A percentile compares a stretch with the other conserved stretches of the same genome.
Conservation (phyloP, 2,113 vertebrate species). For the Cyrtonyx montezumae region DNA sequence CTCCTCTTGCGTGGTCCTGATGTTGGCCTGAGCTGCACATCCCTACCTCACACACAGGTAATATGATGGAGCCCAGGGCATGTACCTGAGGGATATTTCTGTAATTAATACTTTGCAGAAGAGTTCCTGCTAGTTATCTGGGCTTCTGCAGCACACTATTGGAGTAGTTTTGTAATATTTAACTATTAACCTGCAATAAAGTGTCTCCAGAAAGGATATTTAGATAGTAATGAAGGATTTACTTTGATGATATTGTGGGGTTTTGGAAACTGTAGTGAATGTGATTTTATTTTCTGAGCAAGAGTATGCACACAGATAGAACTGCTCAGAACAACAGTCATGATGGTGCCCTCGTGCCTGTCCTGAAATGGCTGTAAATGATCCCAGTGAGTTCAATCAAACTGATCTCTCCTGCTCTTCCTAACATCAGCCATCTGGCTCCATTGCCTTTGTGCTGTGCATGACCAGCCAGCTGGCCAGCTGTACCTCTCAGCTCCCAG, state of each 20-base stretch:
- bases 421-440: constrained; percentile 24
- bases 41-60: not conserved
- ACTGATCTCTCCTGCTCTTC: not conserved
- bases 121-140: not conserved
- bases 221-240: not conserved
- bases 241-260: not conserved
- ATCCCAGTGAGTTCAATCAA: not conserved
- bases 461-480: not conserved
- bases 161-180: not conserved
- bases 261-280: not conserved
- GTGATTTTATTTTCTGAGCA: not conserved
- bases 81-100: not conserved
- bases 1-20: not conserved
- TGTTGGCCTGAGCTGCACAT: not conserved
- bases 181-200: not conserved
- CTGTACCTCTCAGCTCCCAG: not conserved
- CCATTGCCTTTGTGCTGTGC: not conserved
- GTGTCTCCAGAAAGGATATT: not conserved
- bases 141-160: not conserved
- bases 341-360: not conserved
- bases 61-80: not conserved
- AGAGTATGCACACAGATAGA: not conserved
- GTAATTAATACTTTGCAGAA: not conserved
- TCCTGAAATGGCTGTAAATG: not conserved
- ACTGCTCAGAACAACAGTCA: not conserved